Evolutionary conservation across 2,113 vertebrate genomes (phyloP), one percentile per base, ranked within the genome.

Genomic region (Penelope pileata): DNA sequence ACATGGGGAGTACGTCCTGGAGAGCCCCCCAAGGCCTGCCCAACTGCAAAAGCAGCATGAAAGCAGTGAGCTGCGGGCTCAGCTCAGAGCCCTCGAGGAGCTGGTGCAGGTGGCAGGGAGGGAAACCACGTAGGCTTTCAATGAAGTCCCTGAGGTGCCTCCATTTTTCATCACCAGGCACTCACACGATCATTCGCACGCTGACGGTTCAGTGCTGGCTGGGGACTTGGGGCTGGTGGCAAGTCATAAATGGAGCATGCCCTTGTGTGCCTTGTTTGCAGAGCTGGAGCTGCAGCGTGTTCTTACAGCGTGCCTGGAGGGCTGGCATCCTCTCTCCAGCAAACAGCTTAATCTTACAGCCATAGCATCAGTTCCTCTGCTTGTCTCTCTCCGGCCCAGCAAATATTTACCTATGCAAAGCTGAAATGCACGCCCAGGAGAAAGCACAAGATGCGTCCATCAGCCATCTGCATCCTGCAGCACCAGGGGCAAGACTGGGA

Each of bases 381-480:
- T 63, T 50, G 22, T 23, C 16, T 74, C 32, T n/a, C 51, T 76
- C 54, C 63, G 56, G 45, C 59, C 62, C 72, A 86, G 68, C 45
- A 94, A 90, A 90, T 83, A 90, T 50, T 83, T 93, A 90, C 59
- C 68, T 54, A 32, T 42, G 51, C 73, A 84, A 78, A 70, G 36
- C 18, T 75, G 51, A 86, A 59, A 40, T 7, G 11, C 38, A 77
- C 63, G 32, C 10, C 50, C 26, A 64, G 54, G 34, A 84, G 69
- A 73, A 59, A 58, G 16, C 29, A 82, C 69, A 63, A 92, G 54
- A 76, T 63, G 45, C 43, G 22, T 13, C 68, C 34, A 60, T 13
- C 62, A 72, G 42, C 21, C 6, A 59, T 10, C 43, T 72, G 36
- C 30, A 77, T 4, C 16, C 77, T 77, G 38, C 19, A 80, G 22